Percentiles rank a stretch among this genome's conserved stretches.
Evolutionary conservation across 2,888 invertebrate genomes (phyloP).

Genomic region (Timema cristinae): DNA sequence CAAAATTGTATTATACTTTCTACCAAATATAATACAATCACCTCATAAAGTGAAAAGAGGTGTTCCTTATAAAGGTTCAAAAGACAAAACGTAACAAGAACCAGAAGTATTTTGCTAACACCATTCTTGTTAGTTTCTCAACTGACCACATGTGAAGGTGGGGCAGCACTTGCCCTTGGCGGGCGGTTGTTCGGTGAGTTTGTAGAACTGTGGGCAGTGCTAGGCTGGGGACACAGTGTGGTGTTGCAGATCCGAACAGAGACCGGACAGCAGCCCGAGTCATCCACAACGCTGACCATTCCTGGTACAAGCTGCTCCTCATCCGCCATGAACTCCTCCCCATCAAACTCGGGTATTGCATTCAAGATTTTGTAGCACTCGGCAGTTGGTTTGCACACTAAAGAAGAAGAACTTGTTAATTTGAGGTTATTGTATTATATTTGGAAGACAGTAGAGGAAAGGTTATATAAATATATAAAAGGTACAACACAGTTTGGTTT

Average conservation of each 20-base stretch:
- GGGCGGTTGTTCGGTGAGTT: conserved; percentile 37
- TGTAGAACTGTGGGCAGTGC: conserved; percentile 57
- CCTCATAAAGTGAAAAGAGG: no score
- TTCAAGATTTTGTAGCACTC: conserved; percentile 57
- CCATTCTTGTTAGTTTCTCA: background rate
- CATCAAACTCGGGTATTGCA: conserved; percentile 37
- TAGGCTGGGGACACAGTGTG: conserved; percentile 58
- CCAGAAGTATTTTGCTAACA: background rate
- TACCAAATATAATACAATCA: no score
- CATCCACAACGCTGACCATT: conserved; percentile 54
- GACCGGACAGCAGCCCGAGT: conserved; percentile 69
- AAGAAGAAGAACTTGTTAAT: conserved; percentile 20
- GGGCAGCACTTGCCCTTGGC: conserved; percentile 58
- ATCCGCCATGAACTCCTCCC: background rate
- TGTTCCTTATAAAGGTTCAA: background rate
- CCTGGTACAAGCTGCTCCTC: conserved; percentile 51
- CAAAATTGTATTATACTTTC: no score
- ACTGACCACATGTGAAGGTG: conserved; percentile 59
- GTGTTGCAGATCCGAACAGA: conserved; percentile 56
- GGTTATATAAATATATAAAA: no score
- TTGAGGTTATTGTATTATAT: background rate
- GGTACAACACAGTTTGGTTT: no score
- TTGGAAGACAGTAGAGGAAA: no score
- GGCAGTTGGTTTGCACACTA: conserved; percentile 68
- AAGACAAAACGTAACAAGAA: background rate